Evolutionary conservation across 2,113 vertebrate genomes (phyloP), one percentile per base, ranked within the genome.

Genomic region (Orientallactaga bullata): DNA sequence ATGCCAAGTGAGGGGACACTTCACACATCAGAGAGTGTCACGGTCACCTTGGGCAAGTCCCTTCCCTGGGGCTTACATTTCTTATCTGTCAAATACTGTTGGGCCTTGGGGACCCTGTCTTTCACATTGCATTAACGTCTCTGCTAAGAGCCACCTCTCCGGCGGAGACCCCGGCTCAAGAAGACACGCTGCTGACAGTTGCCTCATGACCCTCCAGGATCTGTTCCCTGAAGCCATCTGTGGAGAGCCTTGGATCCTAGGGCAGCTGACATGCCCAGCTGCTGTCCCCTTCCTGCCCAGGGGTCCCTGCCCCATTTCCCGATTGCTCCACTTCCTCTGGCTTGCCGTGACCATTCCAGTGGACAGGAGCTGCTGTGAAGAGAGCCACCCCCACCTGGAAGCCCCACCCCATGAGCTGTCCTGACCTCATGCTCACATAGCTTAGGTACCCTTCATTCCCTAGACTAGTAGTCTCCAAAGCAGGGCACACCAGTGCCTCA

Each of bases 111-210:
- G 58, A 61, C 28, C 28, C 15, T 82, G 32, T 84, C 89, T 81
- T 91, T 95, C 95, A 94, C 15, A 35, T 8, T 7, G 32, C 30
- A 74, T 94, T 85, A 91, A 39, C 18, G 18, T 94, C 88, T 94
- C 81, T 88, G 72, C 89, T 63, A 23, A 66, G 58, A 96, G 85
- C 35, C 68, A 85, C 71, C 68, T 42, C 20, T 30, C 21, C 21
- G 17, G 28, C 21, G 2, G 73, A 69, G 58, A n/a, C 5, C 18
- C 72, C 28, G 0, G n/a, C 82, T 87, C 78, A 65, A 51, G 42
- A 66, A n/a, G 73, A 88, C 58, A 74, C 0, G 7, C 21, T 78
- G 61, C 51, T 92, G 92, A 94, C 90, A 94, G 76, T 61, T 47
- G 2, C 4, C 5, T 37, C 5, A 4, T 3, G 69, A 3, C 83